A percentile compares a stretch with the other conserved stretches of the same genome.
phyloP scores from a whole-genome alignment of 2,113 vertebrate species.

The Rhagologus leucostigma region DNA sequence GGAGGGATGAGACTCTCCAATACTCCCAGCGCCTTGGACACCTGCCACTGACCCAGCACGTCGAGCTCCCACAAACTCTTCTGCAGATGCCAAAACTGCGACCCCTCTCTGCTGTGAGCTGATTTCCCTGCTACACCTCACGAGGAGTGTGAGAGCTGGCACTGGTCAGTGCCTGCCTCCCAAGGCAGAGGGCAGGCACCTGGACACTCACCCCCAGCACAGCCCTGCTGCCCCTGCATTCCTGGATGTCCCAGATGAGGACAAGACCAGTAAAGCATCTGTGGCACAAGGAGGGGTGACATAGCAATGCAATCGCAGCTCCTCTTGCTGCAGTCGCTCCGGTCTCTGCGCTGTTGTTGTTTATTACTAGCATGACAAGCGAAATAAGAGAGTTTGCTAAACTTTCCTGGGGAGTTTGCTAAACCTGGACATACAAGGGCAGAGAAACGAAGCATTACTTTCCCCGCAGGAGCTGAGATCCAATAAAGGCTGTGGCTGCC shows the following conservation, averaged over 20 bases:
- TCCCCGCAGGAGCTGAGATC: neutral
- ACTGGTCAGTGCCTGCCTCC: neutral
- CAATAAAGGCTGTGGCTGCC: neutral
- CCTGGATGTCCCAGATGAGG: neutral
- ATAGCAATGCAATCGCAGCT: accelerated
- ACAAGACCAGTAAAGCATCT: neutral
- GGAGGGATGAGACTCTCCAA: neutral
- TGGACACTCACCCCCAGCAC: neutral
- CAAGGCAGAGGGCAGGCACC: accelerated
- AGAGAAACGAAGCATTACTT: neutral
- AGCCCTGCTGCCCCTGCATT: neutral
- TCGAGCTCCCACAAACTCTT: neutral
- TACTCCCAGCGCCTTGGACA: neutral
- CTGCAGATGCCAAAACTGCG: neutral
- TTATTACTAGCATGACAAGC: neutral
- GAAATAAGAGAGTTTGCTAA: neutral
- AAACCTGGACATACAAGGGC: neutral
- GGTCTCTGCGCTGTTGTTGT: neutral
- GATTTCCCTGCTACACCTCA: neutral
- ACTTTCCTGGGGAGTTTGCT: neutral
- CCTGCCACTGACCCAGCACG: neutral
- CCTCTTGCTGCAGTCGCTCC: accelerated
- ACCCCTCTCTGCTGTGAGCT: neutral
- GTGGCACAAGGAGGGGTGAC: neutral
- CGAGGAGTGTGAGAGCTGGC: accelerated